Evolutionary conservation across 1,140 invertebrate genomes (phyloP), one percentile per base, ranked within the genome.

Genomic region (Drosophila ambigua): DNA sequence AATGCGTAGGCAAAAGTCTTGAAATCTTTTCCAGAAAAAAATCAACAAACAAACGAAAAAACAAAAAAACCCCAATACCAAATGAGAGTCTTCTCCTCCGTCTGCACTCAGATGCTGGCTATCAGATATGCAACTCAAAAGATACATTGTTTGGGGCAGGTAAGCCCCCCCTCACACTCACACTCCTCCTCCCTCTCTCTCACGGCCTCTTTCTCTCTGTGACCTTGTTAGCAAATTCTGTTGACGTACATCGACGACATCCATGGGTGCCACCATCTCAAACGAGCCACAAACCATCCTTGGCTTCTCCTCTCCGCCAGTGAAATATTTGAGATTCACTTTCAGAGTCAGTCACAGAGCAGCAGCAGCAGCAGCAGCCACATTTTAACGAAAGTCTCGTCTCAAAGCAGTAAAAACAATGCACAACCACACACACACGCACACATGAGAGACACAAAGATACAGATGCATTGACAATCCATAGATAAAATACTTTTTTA

Each of bases 281-380:
- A 53, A 50, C 54, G 61, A 60, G 35, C 64, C 48, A 55, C 20
- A 66, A 49, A 31, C 67, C 65, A 75, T 79, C 71, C 60, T 73
- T 57, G 60, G 61, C 60, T 48, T 61, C 65, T 49, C 23, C 9
- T 49, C 35, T 11, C 71, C 20, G 45, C 48, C 63, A 62, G 55
- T 67, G 65, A 85, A 82, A 87, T 87, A 78, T 67, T 85, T 85
- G 74, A 85, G 83, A 85, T 85, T 85, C 82, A 87, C 82, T 87
- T 85, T 87, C 74, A 66, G 59, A 58, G 52, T 62, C 65, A 59
- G 35, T 39, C 35, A 39, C 35, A 39, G 11, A 39, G 63, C 59
- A 35, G 48, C 52, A 39, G 44, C 73, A 8, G 35, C 43, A 54
- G 69, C 72, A 75, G 45, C 24, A 64, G 62, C 65, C 9, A 39